Conservation (phyloP, 2,113 vertebrate genomes). For the Spea bombifrons region DNA sequence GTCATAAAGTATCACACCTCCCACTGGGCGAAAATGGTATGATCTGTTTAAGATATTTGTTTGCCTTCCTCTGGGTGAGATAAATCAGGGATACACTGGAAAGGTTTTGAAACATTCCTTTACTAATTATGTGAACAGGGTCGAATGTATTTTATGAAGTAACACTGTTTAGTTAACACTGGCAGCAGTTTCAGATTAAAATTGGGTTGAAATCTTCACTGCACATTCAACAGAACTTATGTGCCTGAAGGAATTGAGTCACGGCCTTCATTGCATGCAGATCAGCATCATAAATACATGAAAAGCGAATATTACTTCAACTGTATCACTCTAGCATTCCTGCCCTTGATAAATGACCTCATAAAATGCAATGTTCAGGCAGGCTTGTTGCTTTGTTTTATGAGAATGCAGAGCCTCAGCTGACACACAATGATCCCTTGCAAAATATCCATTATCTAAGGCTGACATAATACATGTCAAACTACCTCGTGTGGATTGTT, state of each 20-base stretch:
- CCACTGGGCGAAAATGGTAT: too few relatives aligned
- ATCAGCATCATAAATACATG: slow-evolving; percentile 47
- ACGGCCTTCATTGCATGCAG: slow-evolving; percentile 35
- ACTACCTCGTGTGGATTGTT: slow-evolving; percentile 36
- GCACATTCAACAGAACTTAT: slow-evolving; percentile 31
- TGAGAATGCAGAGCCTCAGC: slow-evolving; percentile 35
- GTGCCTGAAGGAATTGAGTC: slow-evolving; percentile 44
- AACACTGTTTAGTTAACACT: slow-evolving; percentile 11
- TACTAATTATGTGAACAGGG: too few relatives aligned
- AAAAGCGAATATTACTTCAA: slow-evolving; percentile 43
- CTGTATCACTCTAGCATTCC: slow-evolving; percentile 40
- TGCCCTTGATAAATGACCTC: slow-evolving; percentile 47
- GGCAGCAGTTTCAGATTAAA: not conserved
- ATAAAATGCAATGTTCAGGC: slow-evolving; percentile 46
- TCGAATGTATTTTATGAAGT: not conserved
- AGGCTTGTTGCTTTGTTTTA: slow-evolving; percentile 47
- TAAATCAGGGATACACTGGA: too few relatives aligned
- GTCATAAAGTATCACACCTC: too few relatives aligned
- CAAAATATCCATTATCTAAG: slow-evolving; percentile 48
- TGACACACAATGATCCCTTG: slow-evolving; percentile 46
- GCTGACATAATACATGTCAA: slow-evolving; percentile 45
- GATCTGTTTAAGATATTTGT: too few relatives aligned
- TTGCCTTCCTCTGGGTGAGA: too few relatives aligned
- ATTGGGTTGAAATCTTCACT: slow-evolving; percentile 29
- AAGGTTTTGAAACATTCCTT: too few relatives aligned